Conservation (phyloP, 1,140 invertebrate species). For the Hyles euphorbiae region DNA sequence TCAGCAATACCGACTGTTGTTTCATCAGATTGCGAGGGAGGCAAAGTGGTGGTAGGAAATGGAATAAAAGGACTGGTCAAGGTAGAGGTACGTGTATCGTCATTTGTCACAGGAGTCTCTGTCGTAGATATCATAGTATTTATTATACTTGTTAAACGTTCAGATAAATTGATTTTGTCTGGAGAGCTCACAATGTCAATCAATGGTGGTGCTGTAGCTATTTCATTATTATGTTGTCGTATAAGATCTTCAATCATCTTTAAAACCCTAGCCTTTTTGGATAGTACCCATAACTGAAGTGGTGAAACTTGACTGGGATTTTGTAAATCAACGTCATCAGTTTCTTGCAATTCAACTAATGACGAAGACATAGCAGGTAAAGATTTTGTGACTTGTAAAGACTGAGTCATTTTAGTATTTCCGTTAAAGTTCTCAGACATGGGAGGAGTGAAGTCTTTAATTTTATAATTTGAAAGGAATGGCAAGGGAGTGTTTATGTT, state of each 20-base stretch:
- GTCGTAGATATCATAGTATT: conserved; percentile 54
- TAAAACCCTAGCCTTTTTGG: conserved; percentile 68
- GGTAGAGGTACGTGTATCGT: conserved; percentile 25
- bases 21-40: neutral
- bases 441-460: conserved; percentile 30
- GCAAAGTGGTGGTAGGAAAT: neutral
- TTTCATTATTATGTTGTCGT: conserved; percentile 63
- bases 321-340: conserved; percentile 34
- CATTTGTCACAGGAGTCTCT: conserved; percentile 28
- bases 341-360: conserved; percentile 13
- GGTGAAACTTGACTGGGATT: conserved; percentile 51
- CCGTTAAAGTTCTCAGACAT: conserved; percentile 14
- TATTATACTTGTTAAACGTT: conserved; percentile 56
- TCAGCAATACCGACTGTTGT: conserved; percentile 1
- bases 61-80: conserved; percentile 13
- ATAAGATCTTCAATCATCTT: conserved; percentile 73
- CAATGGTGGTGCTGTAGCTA: conserved; percentile 55
- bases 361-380: conserved; percentile 3
- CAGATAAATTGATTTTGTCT: conserved; percentile 41
- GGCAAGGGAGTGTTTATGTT: conserved; percentile 40
- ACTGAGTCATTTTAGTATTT: conserved; percentile 5
- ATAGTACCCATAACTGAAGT: conserved; percentile 61
- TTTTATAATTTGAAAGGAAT: conserved; percentile 43
- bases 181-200: conserved; percentile 39
- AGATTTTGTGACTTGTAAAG: conserved; percentile 4